Conservation (phyloP, 2,113 vertebrate species). For the Meriones unguiculatus region DNA sequence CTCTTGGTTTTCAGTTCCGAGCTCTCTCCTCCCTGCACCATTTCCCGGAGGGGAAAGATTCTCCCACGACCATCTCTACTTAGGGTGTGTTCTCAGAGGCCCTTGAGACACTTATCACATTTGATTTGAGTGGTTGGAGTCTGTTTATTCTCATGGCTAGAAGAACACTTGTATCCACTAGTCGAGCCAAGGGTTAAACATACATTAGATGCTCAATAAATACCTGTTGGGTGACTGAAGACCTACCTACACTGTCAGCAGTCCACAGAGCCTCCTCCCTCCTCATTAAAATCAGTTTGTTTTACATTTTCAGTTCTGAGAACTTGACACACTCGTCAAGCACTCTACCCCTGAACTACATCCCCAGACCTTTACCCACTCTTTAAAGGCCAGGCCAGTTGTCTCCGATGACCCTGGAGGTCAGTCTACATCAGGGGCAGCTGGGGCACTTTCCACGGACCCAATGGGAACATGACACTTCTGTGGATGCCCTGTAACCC, state of each 20-base stretch:
- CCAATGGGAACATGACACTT: neutral
- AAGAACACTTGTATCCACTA: neutral
- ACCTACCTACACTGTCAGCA: neutral
- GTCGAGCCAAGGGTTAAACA: neutral
- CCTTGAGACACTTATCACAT: neutral
- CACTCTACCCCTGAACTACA: neutral
- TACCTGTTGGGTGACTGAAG: neutral
- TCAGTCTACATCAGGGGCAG: neutral
- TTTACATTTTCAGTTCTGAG: neutral
- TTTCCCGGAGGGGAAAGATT: neutral
- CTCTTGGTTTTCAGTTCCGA: neutral
- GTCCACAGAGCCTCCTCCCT: neutral
- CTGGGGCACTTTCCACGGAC: no score
- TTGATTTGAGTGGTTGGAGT: neutral
- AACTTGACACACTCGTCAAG: neutral
- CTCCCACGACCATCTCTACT: neutral
- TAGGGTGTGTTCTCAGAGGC: neutral
- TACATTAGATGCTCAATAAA: neutral
- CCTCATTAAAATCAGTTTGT: neutral
- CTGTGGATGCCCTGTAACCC: neutral
- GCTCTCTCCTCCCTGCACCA: neutral
- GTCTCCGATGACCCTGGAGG: neutral
- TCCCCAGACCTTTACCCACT: no score
- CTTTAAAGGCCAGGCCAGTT: neutral
- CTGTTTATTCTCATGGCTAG: neutral